phyloP scores from a whole-genome alignment of 2,113 vertebrate species.

The Hystrix brachyura region DNA sequence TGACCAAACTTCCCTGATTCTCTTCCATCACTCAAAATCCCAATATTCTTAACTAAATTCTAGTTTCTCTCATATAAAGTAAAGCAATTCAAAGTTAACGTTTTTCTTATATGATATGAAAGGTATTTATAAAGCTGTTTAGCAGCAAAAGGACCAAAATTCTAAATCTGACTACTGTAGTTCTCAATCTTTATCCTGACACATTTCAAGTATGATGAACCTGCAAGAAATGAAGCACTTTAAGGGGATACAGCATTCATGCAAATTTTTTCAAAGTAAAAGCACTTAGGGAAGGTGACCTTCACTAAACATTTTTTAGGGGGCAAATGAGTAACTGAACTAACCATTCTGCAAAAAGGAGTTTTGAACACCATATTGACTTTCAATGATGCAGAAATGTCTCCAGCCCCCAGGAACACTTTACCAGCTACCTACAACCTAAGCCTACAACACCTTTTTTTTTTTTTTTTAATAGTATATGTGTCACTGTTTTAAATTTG shows the following conservation, averaged over 20 bases:
- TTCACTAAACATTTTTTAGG: background rate
- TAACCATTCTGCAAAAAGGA: background rate
- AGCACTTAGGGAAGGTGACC: background rate
- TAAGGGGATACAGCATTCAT: background rate
- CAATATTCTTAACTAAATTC: slow-evolving; percentile 17
- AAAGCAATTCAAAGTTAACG: slow-evolving; percentile 13
- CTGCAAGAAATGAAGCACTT: background rate
- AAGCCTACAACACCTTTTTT: background rate
- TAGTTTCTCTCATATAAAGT: slow-evolving; percentile 29
- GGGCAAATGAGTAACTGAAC: background rate
- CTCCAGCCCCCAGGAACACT: background rate
- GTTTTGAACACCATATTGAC: background rate
- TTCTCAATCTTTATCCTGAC: background rate
- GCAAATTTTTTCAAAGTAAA: background rate
- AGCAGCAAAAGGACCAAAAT: background rate
- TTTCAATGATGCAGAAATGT: slow-evolving; percentile 11
- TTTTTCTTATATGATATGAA: slow-evolving; percentile 32
- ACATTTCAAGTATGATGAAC: background rate
- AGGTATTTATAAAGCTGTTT: slow-evolving; percentile 24
- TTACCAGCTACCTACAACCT: background rate
- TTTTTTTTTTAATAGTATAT: background rate
- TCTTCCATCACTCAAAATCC: background rate
- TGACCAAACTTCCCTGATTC: background rate
- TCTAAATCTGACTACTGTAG: background rate
- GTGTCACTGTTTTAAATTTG: no score